Percentiles rank a stretch among this genome's conserved stretches.
These are phyloP conservation scores for Drosophila gaucha DNA, from an alignment of 2,888 invertebrate genomes.

Conservation along the genomic window DNA sequence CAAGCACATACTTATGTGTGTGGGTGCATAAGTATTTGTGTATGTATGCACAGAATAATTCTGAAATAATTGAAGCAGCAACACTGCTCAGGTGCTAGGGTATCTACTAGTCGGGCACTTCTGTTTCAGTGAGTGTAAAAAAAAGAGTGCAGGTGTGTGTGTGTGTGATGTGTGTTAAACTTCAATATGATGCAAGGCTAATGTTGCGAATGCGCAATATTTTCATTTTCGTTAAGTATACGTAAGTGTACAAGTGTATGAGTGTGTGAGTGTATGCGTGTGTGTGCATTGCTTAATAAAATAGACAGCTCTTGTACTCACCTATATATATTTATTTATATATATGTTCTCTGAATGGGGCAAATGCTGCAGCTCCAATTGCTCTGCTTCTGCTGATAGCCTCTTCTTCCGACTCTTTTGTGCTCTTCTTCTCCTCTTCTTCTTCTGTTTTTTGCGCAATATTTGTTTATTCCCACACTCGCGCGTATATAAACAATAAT, in stretches of 20 bases:
- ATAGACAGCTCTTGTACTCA: conserved; percentile 11
- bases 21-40: neutral
- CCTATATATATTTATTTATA: conserved; percentile 7
- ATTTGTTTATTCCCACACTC: conserved; percentile 41
- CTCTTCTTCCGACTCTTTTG: too few species aligned
- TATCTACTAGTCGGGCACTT: neutral
- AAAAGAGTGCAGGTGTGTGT: neutral
- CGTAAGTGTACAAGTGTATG: neutral
- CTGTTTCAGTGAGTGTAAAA: too few species aligned
- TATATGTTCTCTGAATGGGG: conserved; percentile 8
- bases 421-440: neutral
- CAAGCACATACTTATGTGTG: neutral
- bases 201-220: conserved; percentile 2
- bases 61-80: neutral
- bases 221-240: neutral
- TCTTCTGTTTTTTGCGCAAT: conserved; percentile 16
- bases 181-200: neutral
- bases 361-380: neutral
- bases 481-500: conserved; percentile 45
- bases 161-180: neutral
- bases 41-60: too few species aligned
- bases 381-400: neutral
- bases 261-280: neutral
- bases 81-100: neutral
- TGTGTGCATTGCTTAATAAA: conserved; percentile 8